These are phyloP conservation scores for Tenthredo notha DNA, from an alignment of 2,888 invertebrate genomes.

Conservation along the genomic window DNA sequence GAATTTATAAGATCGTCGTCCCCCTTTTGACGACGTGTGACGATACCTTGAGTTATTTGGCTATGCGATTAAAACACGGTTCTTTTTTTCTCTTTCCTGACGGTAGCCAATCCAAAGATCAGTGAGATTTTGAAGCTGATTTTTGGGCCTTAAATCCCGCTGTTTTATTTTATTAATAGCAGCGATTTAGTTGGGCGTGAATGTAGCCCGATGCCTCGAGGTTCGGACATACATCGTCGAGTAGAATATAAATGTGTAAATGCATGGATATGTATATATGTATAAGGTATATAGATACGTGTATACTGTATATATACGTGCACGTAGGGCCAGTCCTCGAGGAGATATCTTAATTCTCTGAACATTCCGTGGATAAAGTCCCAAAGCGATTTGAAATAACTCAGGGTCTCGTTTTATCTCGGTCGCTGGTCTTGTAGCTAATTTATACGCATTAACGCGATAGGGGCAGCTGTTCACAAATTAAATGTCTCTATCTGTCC, in stretches of 20 bases:
- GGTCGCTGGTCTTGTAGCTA: conserved; percentile 71
- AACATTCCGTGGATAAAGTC: conserved; percentile 62
- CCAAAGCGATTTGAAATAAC: conserved; percentile 56
- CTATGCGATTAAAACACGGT: neutral
- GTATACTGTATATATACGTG: neutral
- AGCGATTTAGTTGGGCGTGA: conserved; percentile 37
- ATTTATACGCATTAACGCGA: conserved; percentile 75
- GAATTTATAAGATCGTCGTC: neutral
- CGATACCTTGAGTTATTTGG: neutral
- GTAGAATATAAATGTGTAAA: neutral
- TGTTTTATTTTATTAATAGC: conserved; percentile 39
- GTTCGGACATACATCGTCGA: neutral
- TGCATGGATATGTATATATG: neutral
- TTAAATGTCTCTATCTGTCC: conserved; percentile 72
- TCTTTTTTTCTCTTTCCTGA: neutral
- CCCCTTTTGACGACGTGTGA: neutral
- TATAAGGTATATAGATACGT: neutral
- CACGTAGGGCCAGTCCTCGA: conserved; percentile 61
- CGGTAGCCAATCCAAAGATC: conserved; percentile 26
- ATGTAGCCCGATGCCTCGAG: neutral
- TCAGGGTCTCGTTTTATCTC: conserved; percentile 68
- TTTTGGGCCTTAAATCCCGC: neutral
- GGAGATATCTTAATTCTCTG: conserved; percentile 72
- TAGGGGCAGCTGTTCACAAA: conserved; percentile 73
- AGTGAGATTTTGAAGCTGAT: neutral